A percentile compares a stretch with the other conserved stretches of the same genome.
These are phyloP conservation scores for Chelon auratus DNA, from an alignment of 2,797 vertebrate species.

Conservation along the genomic window DNA sequence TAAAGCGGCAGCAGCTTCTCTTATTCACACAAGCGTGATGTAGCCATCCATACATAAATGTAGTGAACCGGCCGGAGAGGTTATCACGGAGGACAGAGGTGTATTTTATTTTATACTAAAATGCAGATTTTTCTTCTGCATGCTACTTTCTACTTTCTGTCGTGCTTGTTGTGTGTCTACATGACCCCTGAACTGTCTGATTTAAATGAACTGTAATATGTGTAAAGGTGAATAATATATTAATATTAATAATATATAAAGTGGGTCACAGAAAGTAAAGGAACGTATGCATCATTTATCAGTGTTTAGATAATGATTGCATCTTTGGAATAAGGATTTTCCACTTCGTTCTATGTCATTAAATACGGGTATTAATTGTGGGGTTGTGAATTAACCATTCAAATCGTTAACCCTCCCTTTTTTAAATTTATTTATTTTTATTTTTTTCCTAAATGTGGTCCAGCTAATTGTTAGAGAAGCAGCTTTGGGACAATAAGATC, in stretches of 20 bases:
- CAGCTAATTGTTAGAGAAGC: too few relatives aligned
- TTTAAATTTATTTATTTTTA: too few relatives aligned
- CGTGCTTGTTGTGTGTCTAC: not conserved
- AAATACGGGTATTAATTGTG: too few relatives aligned
- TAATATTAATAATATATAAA: not conserved
- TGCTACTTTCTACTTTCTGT: not conserved
- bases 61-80: not conserved
- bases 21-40: not conserved
- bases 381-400: too few relatives aligned
- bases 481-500: too few relatives aligned
- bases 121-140: not conserved
- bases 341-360: too few relatives aligned
- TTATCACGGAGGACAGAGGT: not conserved
- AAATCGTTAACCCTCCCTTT: too few relatives aligned
- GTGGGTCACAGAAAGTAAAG: too few relatives aligned
- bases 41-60: not conserved
- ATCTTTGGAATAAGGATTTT: too few relatives aligned
- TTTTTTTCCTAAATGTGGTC: too few relatives aligned
- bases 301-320: too few relatives aligned
- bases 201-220: slow-evolving; percentile 11
- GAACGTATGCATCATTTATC: too few relatives aligned
- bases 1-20: slow-evolving; percentile 11
- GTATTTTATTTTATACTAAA: not conserved
- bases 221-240: slow-evolving; percentile 12
- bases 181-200: slow-evolving; percentile 8